phyloP scores from a whole-genome alignment of 2,113 vertebrate species.

The Zingel zingel region DNA sequence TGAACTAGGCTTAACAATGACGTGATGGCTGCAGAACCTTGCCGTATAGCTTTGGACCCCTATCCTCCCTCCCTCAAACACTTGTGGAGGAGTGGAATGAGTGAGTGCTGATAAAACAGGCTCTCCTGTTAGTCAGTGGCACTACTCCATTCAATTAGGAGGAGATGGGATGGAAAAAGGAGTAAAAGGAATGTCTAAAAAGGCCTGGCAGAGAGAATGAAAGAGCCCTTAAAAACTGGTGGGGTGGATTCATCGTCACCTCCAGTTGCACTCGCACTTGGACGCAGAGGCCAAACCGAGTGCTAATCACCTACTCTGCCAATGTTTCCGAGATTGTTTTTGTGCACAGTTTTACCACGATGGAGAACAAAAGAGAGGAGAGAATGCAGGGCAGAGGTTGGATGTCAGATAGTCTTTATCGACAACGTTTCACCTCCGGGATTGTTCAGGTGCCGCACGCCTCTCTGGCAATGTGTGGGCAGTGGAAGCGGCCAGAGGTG shows the following conservation, averaged over 20 bases:
- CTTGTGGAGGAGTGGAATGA: slow-evolving; percentile 55
- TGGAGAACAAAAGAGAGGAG: background rate
- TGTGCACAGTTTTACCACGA: background rate
- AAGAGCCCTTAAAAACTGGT: slow-evolving; percentile 39
- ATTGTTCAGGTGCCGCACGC: background rate
- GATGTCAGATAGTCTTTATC: background rate
- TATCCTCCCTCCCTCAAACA: slow-evolving; percentile 36
- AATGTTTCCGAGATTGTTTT: slow-evolving; percentile 20
- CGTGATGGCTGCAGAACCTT: slow-evolving; percentile 34
- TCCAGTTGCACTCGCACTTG: slow-evolving; percentile 17
- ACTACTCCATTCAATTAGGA: slow-evolving; percentile 73
- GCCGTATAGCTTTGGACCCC: slow-evolving; percentile 5
- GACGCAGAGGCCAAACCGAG: slow-evolving; percentile 24
- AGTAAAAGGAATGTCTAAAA: slow-evolving; percentile 37
- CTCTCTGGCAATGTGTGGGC: background rate
- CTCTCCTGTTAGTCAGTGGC: slow-evolving; percentile 63
- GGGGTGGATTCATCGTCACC: slow-evolving; percentile 43
- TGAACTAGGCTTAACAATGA: background rate
- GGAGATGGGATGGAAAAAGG: slow-evolving; percentile 51
- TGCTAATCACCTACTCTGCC: slow-evolving; percentile 24
- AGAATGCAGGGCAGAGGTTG: background rate
- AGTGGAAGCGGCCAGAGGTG: background rate
- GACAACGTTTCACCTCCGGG: background rate
- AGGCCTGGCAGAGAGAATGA: slow-evolving; percentile 44
- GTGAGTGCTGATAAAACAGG: slow-evolving; percentile 71